A percentile compares a stretch with the other conserved stretches of the same genome.
Conservation (phyloP, 2,113 vertebrate species). For the Haemorhous mexicanus region DNA sequence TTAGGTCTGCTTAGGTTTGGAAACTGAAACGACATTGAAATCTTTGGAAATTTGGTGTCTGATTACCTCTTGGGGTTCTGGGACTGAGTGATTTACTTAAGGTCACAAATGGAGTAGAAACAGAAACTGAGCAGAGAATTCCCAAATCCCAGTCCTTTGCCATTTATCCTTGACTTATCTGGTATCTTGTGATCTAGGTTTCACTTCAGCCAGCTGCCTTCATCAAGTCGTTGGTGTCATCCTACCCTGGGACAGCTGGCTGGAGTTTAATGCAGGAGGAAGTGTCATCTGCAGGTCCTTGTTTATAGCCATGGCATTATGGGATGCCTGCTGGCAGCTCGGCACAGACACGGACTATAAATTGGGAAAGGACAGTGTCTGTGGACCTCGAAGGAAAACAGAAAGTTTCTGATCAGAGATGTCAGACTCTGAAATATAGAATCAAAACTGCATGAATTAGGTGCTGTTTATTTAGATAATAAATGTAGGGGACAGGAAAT, state of each 20-base stretch:
- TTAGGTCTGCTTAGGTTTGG: not conserved
- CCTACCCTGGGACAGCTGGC: slow-evolving; percentile 38
- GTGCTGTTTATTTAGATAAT: not conserved
- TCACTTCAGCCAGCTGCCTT: slow-evolving; percentile 36
- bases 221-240: not conserved
- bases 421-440: not conserved
- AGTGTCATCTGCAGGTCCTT: not conserved
- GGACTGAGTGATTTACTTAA: not conserved
- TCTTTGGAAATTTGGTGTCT: not conserved
- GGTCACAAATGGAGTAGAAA: slow-evolving; percentile 27
- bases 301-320: not conserved
- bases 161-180: slow-evolving; percentile 9
- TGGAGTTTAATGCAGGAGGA: not conserved
- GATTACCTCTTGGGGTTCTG: not conserved
- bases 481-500: not conserved
- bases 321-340: not conserved
- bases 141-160: not conserved
- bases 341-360: not conserved
- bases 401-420: not conserved
- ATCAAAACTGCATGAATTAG: not conserved
- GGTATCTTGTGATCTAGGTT: not conserved
- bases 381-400: not conserved
- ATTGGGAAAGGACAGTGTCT: not conserved
- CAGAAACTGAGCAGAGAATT: not conserved
- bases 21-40: not conserved